Percentiles rank a stretch among this genome's conserved stretches.
Conservation (phyloP, 1,140 invertebrate species). For the Pogonognathellus flavescens region DNA sequence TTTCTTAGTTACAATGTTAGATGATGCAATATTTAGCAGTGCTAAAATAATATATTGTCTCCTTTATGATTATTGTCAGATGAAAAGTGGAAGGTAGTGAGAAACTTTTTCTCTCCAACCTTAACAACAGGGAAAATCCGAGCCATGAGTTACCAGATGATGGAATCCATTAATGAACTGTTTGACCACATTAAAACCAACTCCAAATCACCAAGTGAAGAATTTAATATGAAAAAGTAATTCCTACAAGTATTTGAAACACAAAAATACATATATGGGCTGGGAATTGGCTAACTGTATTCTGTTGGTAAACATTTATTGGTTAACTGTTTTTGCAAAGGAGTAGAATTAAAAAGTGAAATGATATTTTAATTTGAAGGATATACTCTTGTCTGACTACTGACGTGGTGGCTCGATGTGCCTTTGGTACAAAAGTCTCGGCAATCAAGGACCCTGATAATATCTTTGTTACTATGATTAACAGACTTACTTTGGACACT, state of each 20-base stretch:
- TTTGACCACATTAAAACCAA: slow-evolving; percentile 19
- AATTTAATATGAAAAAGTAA: slow-evolving; percentile 24
- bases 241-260: too few relatives aligned
- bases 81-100: slow-evolving; percentile 68
- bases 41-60: too few relatives aligned
- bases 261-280: too few relatives aligned
- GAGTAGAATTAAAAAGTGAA: too few relatives aligned
- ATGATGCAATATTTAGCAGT: too few relatives aligned
- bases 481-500: slow-evolving; percentile 30
- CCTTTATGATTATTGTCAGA: too few relatives aligned
- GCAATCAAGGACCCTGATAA: slow-evolving; percentile 58
- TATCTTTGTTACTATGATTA: slow-evolving; percentile 52
- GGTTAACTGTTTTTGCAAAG: too few relatives aligned
- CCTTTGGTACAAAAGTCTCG: slow-evolving; percentile 54
- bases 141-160: slow-evolving; percentile 53
- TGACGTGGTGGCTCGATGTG: slow-evolving; percentile 60
- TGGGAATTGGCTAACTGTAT: too few relatives aligned
- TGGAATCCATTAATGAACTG: slow-evolving; percentile 29
- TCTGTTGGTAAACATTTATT: too few relatives aligned
- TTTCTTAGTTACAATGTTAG: too few relatives aligned
- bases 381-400: slow-evolving; percentile 1
- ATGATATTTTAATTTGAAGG: slow-evolving; percentile 47
- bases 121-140: slow-evolving; percentile 60
- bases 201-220: background rate
- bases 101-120: slow-evolving; percentile 26